Percentiles rank a stretch among this genome's conserved stretches.
Evolutionary conservation across 1,140 invertebrate species (phyloP).

Genomic region (Druon quercuslanigerum): DNA sequence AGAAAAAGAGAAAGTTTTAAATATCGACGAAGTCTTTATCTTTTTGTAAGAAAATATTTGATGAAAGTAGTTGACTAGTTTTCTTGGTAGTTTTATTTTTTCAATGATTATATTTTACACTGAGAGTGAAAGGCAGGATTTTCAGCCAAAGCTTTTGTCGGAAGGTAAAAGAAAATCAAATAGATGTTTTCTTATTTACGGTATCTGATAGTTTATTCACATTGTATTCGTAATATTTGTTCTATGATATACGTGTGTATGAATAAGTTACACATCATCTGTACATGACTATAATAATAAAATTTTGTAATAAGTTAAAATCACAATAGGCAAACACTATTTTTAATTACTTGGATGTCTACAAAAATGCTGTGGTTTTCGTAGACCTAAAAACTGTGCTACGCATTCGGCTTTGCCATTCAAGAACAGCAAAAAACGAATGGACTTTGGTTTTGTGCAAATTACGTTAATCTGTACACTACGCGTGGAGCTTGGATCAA

Average conservation of each 20-base stretch:
- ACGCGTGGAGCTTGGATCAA: too few species aligned
- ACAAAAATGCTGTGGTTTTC: not conserved
- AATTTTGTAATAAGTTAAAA: slow-evolving; percentile 57
- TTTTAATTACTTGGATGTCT: slow-evolving; percentile 1
- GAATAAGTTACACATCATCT: slow-evolving; percentile 63
- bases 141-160: slow-evolving; percentile 34
- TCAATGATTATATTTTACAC: slow-evolving; percentile 49
- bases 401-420: not conserved
- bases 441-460: not conserved
- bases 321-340: slow-evolving; percentile 9
- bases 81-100: slow-evolving; percentile 54
- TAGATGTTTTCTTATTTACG: slow-evolving; percentile 43
- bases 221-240: slow-evolving; percentile 65
- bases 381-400: not conserved
- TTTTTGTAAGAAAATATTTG: slow-evolving; percentile 53
- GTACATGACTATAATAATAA: slow-evolving; percentile 65
- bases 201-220: slow-evolving; percentile 66
- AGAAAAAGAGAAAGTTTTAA: slow-evolving; percentile 31
- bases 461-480: slow-evolving; percentile 8
- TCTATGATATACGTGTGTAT: slow-evolving; percentile 61
- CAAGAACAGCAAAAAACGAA: not conserved
- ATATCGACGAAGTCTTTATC: slow-evolving; percentile 23
- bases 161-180: slow-evolving; percentile 38
- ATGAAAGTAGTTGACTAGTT: slow-evolving; percentile 51
- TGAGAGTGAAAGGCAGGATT: slow-evolving; percentile 41